Evolutionary conservation across 1,140 invertebrate genomes (phyloP), one percentile per base, ranked within the genome.

Genomic region (Antheraea mylitta): DNA sequence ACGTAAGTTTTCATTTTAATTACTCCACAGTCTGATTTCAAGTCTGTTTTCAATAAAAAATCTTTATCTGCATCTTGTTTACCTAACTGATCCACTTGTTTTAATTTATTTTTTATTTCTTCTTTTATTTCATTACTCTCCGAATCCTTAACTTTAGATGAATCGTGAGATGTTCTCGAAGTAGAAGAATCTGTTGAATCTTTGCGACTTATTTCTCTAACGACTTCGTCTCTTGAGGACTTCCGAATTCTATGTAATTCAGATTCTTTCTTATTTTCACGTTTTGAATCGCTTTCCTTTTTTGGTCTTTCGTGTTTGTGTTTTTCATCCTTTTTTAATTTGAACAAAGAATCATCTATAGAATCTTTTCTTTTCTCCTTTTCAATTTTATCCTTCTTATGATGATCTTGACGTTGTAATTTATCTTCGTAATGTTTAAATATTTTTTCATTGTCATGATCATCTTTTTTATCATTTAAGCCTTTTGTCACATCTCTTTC

Each of bases 181-280:
- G 89, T 79, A 18, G 88, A 87, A n/a, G 91, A 92, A 76, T 93
- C 92, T 58, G 91, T 93, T 2, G 91, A 92, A 84, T 93, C 92
- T 81, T 93, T 93, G 7, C 92, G 80, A 73, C 79, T 81, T 36
- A 92, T 83, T 76, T 92, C 92, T 76, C 87, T 84, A 5, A 80
- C 79, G 58, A 81, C 79, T 79, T 93, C 91, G 71, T 93, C 91
- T 80, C 90, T 84, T 18, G 90, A 92, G 67, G 85, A 80, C 79
- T 93, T 93, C 38, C 87, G 73, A 68, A 78, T 85, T 80, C 87
- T 90, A 7, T 67, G 74, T 45, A 65, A 70, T 36, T 91, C 89
- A 36, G 67, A 68, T 61, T 91, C 87, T 75, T 85, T 86, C 79
- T 86, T 86, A 58, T n/a, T 72, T 7, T 92, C 90, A 37, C 85